Base-by-base conservation (phyloP, 2,113 vertebrate genomes). In the Xerus inauris region DNA sequence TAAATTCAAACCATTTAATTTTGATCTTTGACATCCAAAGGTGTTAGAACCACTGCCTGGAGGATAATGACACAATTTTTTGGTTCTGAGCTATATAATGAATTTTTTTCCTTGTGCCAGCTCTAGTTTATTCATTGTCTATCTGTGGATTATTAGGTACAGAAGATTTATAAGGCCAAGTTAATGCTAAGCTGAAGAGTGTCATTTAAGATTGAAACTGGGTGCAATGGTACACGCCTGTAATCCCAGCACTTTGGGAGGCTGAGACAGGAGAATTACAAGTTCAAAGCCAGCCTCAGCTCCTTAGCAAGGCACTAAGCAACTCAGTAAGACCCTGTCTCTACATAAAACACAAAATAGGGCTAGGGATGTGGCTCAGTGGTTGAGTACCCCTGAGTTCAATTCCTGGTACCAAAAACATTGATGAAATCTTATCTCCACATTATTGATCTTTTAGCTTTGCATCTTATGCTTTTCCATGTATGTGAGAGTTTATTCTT, bases 111-210 rank as follows among this genome's bases (percentile, higher is more conserved):
- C 57, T 85, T 47, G 2, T 35, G 24, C 20, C 73, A 62, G 11
- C 20, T 80, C 6, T 32, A 69, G 30, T 71, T 95, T 12, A 76
- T 91, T 79, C 38, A 42, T 32, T 77, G 38, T 47, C 8, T 45
- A 20, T 81, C 65, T 71, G 13, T 80, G 26, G 45, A 87, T 16
- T 45, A 54, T 64, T 80, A 24, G 28, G 40, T 89, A 14, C 4
- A 28, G n/a, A 71, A 54, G 32, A 38, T 22, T 45, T 95, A 3
- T 85, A 40, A 51, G 35, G 13, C 54, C 35, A 91, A 42, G 8
- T 77, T 93, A 93, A n/a, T 95, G 22, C 62, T 87, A 79, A 91
- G 32, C 45, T 94, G 26, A 94, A 82, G 30, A 77, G 32, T 84
- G 54, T 40, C 28, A 42, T 76, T n/a, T n/a, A n/a, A n/a, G n/a